Percentiles rank a stretch among this genome's conserved stretches.
These are phyloP conservation scores for Anarsia innoxiella DNA, from an alignment of 2,888 invertebrate species.

Conservation along the genomic window DNA sequence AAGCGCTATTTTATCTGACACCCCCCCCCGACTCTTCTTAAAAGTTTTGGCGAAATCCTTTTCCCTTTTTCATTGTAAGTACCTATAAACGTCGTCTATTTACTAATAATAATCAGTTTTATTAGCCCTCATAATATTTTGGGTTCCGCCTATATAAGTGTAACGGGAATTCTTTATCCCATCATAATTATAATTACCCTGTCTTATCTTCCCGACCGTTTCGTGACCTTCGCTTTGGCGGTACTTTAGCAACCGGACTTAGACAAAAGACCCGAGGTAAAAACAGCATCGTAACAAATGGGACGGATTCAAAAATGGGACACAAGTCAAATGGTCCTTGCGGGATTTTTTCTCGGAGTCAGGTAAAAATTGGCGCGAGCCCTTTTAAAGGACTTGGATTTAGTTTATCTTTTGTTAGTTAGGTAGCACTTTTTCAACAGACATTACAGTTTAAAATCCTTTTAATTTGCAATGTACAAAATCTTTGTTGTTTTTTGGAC, in stretches of 20 bases:
- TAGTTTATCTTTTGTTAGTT: conserved; percentile 12
- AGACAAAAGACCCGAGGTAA: conserved; percentile 39
- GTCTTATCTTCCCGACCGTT: conserved; percentile 11
- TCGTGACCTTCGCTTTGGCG: conserved; percentile 31
- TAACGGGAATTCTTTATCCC: conserved; percentile 4
- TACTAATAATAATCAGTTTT: too few species aligned
- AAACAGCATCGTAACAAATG: conserved; percentile 53
- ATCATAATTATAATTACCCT: conserved; percentile 6
- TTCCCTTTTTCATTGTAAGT: too few species aligned
- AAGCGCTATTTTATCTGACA: too few species aligned
- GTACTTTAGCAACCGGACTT: conserved; percentile 29
- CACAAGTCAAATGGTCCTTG: conserved; percentile 37
- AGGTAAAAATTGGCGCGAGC: conserved; percentile 48
- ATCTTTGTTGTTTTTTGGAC: too few species aligned
- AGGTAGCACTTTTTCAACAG: conserved; percentile 22
- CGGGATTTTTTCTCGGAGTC: conserved; percentile 36
- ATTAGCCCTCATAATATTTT: conserved; percentile 7
- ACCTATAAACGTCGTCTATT: too few species aligned
- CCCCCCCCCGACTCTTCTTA: too few species aligned
- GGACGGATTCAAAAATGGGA: conserved; percentile 41
- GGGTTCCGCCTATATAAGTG: conserved; percentile 8
- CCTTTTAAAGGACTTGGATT: conserved; percentile 12
- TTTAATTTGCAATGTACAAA: too few species aligned
- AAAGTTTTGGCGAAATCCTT: too few species aligned
- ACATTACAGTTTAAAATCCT: conserved; percentile 31